These are phyloP conservation scores for Morpho deidamia DNA, from an alignment of 2,888 invertebrate genomes.

Conservation along the genomic window DNA sequence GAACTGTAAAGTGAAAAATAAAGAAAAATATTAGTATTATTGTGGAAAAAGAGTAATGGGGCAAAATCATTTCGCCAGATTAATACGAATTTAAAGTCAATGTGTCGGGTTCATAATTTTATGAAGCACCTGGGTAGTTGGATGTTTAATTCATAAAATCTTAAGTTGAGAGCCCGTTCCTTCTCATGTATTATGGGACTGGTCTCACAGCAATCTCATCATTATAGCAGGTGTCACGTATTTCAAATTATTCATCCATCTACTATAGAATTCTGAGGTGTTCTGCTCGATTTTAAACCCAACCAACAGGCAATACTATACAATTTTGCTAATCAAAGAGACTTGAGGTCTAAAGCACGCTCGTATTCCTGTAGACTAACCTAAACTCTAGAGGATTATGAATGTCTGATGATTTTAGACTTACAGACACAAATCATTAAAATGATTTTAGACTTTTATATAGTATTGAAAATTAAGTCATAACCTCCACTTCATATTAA, in stretches of 20 bases:
- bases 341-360: neutral
- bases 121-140: slow-evolving; percentile 6
- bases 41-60: no score
- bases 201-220: slow-evolving; percentile 11
- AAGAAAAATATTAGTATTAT: no score
- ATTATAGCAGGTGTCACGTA: slow-evolving; percentile 22
- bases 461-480: no score
- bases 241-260: slow-evolving; percentile 15
- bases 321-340: neutral
- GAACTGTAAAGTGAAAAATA: no score
- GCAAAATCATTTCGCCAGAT: slow-evolving; percentile 7
- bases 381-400: no score
- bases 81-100: neutral
- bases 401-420: no score
- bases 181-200: slow-evolving; percentile 9
- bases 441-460: no score
- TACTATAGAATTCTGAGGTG: neutral
- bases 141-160: slow-evolving; percentile 14
- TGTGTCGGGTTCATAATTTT: slow-evolving; percentile 4
- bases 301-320: neutral
- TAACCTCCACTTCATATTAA: no score
- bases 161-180: slow-evolving; percentile 1
- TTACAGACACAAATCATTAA: no score
- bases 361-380: neutral
- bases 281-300: neutral